Conservation (phyloP, 2,888 invertebrate species). For the Nephrocerus scutellatus region DNA sequence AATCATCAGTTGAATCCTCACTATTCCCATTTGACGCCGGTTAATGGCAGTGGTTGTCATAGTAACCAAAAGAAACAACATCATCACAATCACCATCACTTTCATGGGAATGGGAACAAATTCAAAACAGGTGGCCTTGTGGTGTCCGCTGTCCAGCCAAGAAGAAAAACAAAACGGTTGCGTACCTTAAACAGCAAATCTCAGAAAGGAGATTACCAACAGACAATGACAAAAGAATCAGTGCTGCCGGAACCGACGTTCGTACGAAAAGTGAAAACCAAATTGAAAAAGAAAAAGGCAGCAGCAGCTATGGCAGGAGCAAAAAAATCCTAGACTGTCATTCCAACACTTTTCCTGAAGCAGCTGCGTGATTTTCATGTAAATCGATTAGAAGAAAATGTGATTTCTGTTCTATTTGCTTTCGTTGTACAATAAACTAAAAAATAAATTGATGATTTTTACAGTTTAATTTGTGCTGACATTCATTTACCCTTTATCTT, state of each 20-base stretch:
- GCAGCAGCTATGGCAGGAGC: constrained; percentile 9
- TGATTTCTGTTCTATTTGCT: too few species aligned
- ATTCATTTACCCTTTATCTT: too few species aligned
- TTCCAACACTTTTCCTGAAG: too few species aligned
- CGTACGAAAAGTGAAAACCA: constrained; percentile 39
- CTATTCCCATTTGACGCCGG: too few species aligned
- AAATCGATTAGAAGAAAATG: too few species aligned
- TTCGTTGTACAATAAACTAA: too few species aligned
- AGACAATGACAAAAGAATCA: constrained; percentile 21
- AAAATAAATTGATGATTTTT: too few species aligned
- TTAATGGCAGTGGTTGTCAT: too few species aligned
- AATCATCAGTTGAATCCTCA: too few species aligned
- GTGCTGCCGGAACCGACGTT: constrained; percentile 50
- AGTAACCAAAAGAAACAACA: constrained; percentile 8
- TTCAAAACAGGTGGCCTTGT: constrained; percentile 58
- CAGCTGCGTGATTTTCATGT: too few species aligned
- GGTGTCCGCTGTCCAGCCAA: constrained; percentile 48
- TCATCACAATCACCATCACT: constrained; percentile 47
- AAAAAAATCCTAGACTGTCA: too few species aligned
- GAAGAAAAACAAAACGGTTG: background rate
- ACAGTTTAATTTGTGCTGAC: too few species aligned
- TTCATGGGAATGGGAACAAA: constrained; percentile 31
- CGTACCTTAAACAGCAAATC: background rate
- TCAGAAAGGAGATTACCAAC: constrained; percentile 7
- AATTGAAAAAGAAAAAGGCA: constrained; percentile 35